These are phyloP conservation scores for Synanthedon tipuliformis DNA, from an alignment of 2,888 invertebrate genomes.

Conservation along the genomic window DNA sequence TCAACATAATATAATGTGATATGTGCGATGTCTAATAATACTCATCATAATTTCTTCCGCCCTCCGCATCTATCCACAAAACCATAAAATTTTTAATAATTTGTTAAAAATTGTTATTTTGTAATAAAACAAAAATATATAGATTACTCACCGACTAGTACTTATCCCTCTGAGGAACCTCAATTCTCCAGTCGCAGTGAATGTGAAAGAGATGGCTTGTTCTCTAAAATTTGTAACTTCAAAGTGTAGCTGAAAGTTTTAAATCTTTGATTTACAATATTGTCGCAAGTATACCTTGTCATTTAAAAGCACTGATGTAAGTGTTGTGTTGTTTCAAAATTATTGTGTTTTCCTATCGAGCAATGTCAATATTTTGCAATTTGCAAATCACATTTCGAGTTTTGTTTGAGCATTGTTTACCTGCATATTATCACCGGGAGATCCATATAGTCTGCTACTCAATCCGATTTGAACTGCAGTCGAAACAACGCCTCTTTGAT, in stretches of 20 bases:
- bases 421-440: conserved; percentile 53
- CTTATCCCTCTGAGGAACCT: conserved; percentile 67
- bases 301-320: not conserved
- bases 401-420: conserved; percentile 20
- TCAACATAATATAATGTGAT: too few relatives aligned
- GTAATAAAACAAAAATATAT: too few relatives aligned
- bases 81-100: too few relatives aligned
- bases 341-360: too few relatives aligned
- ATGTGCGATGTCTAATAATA: too few relatives aligned
- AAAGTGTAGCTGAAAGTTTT: conserved; percentile 68
- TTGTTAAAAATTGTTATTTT: too few relatives aligned
- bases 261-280: not conserved
- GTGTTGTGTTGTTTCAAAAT: not conserved
- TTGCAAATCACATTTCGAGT: too few relatives aligned
- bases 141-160: conserved; percentile 67
- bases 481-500: conserved; percentile 39
- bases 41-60: too few relatives aligned
- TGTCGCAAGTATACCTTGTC: too few relatives aligned
- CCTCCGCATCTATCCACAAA: too few relatives aligned
- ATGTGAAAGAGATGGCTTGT: conserved; percentile 65
- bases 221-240: conserved; percentile 80
- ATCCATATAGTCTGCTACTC: conserved; percentile 48
- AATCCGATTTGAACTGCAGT: conserved; percentile 56
- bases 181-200: conserved; percentile 72
- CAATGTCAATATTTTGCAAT: too few relatives aligned